Evolutionary conservation across 2,113 vertebrate genomes (phyloP).

Genomic region (Fulmarus glacialis): DNA sequence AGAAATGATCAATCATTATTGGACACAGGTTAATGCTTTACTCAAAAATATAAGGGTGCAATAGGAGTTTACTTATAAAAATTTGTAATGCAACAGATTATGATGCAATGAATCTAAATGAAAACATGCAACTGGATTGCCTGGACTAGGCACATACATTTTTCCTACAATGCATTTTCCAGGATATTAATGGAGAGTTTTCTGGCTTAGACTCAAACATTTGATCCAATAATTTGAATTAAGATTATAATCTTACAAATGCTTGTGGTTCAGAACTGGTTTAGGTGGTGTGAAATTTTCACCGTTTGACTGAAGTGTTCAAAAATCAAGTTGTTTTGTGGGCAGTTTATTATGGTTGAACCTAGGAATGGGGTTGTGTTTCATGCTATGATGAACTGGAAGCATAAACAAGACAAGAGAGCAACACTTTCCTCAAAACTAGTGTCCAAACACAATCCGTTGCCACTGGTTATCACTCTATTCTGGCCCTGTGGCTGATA

Average conservation of each 20-base stretch:
- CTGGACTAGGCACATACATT: not conserved
- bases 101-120: not conserved
- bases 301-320: not conserved
- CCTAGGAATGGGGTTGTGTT: not conserved
- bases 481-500: not conserved
- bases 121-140: not conserved
- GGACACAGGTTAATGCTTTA: not conserved
- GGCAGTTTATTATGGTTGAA: not conserved
- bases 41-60: not conserved
- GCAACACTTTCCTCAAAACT: not conserved
- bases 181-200: not conserved
- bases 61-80: not conserved
- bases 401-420: not conserved
- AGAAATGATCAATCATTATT: not conserved
- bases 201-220: not conserved
- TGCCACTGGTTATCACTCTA: not conserved
- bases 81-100: not conserved
- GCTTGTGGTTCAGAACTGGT: not conserved
- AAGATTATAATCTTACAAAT: not conserved
- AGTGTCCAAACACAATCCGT: fast-evolving
- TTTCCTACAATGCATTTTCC: not conserved
- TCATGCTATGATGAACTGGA: not conserved
- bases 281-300: not conserved
- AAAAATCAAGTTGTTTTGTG: not conserved
- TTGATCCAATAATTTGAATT: not conserved